Evolutionary conservation across 2,888 invertebrate genomes (phyloP).

Genomic region (Galerucella nymphaeae): DNA sequence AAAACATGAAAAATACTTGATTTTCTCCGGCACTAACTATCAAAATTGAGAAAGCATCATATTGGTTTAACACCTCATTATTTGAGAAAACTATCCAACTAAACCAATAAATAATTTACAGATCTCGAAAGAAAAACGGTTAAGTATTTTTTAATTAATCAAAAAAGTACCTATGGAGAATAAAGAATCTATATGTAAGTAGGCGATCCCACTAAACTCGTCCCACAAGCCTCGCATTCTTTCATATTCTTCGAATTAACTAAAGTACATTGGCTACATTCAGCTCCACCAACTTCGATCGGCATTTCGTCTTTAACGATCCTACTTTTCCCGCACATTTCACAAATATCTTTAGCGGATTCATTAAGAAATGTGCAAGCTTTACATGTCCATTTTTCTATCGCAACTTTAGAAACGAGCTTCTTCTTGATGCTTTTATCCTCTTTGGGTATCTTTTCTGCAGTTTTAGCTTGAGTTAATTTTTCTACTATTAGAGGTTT

Average conservation of each 20-base stretch:
- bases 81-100: too few relatives aligned
- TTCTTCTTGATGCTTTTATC: conserved; percentile 42
- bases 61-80: too few relatives aligned
- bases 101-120: neutral
- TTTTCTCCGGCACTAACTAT: too few relatives aligned
- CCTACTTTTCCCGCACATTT: conserved; percentile 77
- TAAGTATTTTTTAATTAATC: neutral
- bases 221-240: conserved; percentile 76
- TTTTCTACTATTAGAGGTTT: conserved; percentile 62
- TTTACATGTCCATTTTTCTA: conserved; percentile 74
- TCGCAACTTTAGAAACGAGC: conserved; percentile 23
- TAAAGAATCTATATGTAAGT: conserved; percentile 73
- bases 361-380: conserved; percentile 79
- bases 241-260: conserved; percentile 76
- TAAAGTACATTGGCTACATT: conserved; percentile 80
- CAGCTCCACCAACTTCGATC: conserved; percentile 77
- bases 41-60: too few relatives aligned
- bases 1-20: too few relatives aligned
- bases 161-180: neutral
- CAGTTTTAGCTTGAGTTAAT: conserved; percentile 53
- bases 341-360: conserved; percentile 70
- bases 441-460: conserved; percentile 46
- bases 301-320: conserved; percentile 65
- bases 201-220: conserved; percentile 77
- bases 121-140: neutral